Evolutionary conservation across 2,888 invertebrate genomes (phyloP).

Genomic region (Fragum whitleyi): DNA sequence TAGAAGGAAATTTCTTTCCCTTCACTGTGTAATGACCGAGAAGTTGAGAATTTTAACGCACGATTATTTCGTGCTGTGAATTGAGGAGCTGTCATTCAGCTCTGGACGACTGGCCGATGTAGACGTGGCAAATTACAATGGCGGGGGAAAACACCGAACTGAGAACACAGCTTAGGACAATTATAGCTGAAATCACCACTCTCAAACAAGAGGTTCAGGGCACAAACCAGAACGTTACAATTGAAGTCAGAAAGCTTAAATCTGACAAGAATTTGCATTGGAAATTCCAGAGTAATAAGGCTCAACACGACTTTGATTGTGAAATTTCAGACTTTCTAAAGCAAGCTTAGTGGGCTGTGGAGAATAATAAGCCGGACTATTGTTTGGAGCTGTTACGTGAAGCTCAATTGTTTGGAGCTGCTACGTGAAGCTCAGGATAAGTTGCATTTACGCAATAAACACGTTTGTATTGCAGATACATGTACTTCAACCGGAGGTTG

Average conservation of each 20-base stretch:
- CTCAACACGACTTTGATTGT: conserved; percentile 16
- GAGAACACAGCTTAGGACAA: neutral
- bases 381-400: neutral
- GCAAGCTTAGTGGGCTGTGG: conserved; percentile 14
- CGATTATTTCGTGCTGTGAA: conserved; percentile 5
- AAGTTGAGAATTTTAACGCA: neutral
- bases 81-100: conserved; percentile 11
- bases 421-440: neutral
- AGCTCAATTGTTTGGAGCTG: neutral
- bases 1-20: conserved; percentile 27
- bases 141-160: neutral
- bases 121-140: neutral
- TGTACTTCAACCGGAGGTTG: too few relatives aligned
- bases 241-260: conserved; percentile 13
- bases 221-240: conserved; percentile 1
- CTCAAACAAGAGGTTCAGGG: conserved; percentile 22
- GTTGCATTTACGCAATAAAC: neutral
- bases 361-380: conserved; percentile 3
- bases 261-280: neutral
- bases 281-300: conserved; percentile 24
- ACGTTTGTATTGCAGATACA: conserved; percentile 2
- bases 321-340: conserved; percentile 10
- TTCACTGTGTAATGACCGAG: neutral
- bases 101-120: conserved; percentile 8
- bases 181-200: neutral